phyloP scores from a whole-genome alignment of 2,113 vertebrate species.

The Chroicocephalus ridibundus region DNA sequence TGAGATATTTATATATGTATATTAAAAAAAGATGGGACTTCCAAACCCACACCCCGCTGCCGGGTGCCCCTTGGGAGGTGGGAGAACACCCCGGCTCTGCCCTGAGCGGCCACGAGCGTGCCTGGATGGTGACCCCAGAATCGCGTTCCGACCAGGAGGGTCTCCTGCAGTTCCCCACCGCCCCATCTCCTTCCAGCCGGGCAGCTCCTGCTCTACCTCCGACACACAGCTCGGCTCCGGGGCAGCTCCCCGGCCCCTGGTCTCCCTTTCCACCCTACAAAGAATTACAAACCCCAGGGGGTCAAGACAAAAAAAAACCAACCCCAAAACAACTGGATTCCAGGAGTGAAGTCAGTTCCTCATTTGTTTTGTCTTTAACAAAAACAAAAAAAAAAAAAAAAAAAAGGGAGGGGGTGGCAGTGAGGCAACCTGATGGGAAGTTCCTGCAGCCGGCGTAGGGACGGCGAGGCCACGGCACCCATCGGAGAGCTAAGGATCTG shows the following conservation, averaged over 20 bases:
- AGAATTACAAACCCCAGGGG: not conserved
- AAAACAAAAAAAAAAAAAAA: not conserved
- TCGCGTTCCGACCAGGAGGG: not conserved
- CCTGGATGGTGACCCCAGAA: not conserved
- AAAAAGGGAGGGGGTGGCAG: slow-evolving; percentile 7
- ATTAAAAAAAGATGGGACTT: slow-evolving; percentile 53
- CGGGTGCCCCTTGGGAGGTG: not conserved
- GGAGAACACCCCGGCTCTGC: not conserved
- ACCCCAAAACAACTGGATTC: not conserved
- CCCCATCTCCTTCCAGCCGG: not conserved
- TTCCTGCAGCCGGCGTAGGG: not conserved
- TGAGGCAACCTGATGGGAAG: not conserved
- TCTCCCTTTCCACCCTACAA: not conserved
- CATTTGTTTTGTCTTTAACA: not conserved
- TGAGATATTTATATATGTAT: slow-evolving; percentile 46
- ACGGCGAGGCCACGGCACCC: not conserved
- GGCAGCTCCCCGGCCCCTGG: not conserved
- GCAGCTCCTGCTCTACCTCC: not conserved
- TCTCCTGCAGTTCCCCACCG: not conserved
- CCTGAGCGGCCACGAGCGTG: not conserved
- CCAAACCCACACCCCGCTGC: slow-evolving; percentile 5
- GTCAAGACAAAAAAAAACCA: not conserved
- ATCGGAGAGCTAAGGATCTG: not conserved
- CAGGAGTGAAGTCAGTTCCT: not conserved
- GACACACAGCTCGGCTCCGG: not conserved